A percentile compares a stretch with the other conserved stretches of the same genome.
Conservation (phyloP, 2,888 invertebrate species). For the Gibbula magus region DNA sequence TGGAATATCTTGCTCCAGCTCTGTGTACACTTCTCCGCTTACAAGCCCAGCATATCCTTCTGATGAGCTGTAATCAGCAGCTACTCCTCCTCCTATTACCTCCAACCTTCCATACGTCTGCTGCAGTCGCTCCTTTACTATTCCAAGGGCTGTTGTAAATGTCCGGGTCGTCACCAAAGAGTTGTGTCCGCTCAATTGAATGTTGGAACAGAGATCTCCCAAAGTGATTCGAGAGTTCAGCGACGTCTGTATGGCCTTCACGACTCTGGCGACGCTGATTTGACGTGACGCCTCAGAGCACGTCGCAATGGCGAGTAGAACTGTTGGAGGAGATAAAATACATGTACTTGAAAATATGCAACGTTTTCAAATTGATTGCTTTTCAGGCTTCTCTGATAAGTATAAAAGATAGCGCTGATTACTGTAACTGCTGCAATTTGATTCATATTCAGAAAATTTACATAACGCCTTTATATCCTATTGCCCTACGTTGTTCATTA, state of each 20-base stretch:
- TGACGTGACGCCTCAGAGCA: not conserved
- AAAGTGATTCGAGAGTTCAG: not conserved
- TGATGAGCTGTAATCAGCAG: constrained; percentile 9
- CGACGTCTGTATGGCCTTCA: not conserved
- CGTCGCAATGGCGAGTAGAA: not conserved
- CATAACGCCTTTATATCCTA: no score
- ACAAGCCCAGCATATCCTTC: constrained; percentile 9
- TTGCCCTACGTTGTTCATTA: no score
- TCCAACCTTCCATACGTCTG: constrained; percentile 31
- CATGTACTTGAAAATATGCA: no score
- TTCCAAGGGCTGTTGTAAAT: constrained; percentile 30
- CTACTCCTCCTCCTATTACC: constrained; percentile 30
- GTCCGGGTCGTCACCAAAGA: not conserved
- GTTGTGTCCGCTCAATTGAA: not conserved
- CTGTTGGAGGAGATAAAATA: not conserved
- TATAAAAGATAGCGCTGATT: no score
- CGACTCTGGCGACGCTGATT: not conserved
- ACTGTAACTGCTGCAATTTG: no score
- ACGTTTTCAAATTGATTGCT: no score
- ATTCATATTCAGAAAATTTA: no score
- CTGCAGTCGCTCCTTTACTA: constrained; percentile 1
- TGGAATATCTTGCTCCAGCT: not conserved
- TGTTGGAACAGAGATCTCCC: not conserved
- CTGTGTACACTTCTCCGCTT: constrained; percentile 1
- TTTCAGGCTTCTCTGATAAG: no score